Conservation (phyloP, 2,113 vertebrate species). For the Lanius collurio region DNA sequence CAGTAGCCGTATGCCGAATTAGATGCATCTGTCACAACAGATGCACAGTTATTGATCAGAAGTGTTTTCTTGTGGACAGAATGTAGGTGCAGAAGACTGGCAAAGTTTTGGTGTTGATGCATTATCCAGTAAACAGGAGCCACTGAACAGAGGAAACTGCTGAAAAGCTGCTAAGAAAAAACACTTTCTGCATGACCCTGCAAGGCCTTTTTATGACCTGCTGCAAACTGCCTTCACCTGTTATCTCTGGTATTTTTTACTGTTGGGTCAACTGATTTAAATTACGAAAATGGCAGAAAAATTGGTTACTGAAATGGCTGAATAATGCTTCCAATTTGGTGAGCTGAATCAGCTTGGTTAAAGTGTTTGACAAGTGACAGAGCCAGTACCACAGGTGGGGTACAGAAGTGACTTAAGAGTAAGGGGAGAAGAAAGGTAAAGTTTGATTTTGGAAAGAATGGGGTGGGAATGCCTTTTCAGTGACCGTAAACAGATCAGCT, state of each 20-base stretch:
- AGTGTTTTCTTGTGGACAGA: not conserved
- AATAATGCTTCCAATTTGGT: not conserved
- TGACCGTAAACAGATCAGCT: not conserved
- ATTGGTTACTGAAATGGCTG: not conserved
- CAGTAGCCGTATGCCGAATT: fast-evolving
- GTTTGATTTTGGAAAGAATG: not conserved
- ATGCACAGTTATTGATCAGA: not conserved
- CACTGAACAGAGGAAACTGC: not conserved
- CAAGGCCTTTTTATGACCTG: not conserved
- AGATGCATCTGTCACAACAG: not conserved
- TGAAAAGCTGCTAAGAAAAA: not conserved
- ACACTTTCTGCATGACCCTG: not conserved
- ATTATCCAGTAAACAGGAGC: not conserved
- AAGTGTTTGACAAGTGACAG: not conserved
- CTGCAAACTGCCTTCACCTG: not conserved
- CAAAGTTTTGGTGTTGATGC: not conserved
- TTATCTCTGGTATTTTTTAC: not conserved
- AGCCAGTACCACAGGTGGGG: not conserved
- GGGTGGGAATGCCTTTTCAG: not conserved
- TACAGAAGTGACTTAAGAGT: not conserved
- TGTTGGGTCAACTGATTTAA: not conserved
- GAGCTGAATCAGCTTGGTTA: not conserved
- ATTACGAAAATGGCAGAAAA: not conserved
- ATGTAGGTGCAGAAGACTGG: not conserved
- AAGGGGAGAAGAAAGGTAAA: not conserved